Percentiles rank a stretch among this genome's conserved stretches.
Evolutionary conservation across 1,140 invertebrate species (phyloP).

Genomic region (Parasteatoda tepidariorum): DNA sequence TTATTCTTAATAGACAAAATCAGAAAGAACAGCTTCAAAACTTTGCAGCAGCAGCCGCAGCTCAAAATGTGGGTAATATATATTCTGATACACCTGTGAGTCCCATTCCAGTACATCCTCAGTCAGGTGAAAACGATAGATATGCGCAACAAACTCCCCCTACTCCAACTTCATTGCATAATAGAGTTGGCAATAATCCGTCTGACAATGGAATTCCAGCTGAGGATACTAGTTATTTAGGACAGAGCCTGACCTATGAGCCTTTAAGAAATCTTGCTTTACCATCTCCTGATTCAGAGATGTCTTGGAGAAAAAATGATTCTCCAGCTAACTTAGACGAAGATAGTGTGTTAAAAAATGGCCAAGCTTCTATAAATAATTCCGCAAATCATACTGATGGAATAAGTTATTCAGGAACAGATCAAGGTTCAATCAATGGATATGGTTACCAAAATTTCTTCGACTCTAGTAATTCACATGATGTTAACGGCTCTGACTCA

Average conservation of each 20-base stretch:
- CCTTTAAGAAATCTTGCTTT: conserved; percentile 32
- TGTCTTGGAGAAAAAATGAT: conserved; percentile 30
- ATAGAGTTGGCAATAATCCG: conserved; percentile 18
- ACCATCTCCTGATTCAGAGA: conserved; percentile 34
- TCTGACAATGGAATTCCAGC: conserved; percentile 4
- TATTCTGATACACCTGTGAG: conserved; percentile 20
- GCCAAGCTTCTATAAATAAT: conserved; percentile 2
- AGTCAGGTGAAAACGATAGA: conserved; percentile 18
- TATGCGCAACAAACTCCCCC: conserved; percentile 15
- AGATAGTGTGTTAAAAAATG: background rate
- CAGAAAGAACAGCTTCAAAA: conserved; percentile 63
- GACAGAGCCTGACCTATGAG: conserved; percentile 41
- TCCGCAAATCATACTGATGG: background rate
- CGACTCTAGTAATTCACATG: conserved; percentile 4
- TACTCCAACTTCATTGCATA: conserved; percentile 14
- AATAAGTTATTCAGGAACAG: conserved; percentile 3
- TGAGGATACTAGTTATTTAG: conserved; percentile 19
- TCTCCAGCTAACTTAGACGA: background rate
- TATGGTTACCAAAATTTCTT: conserved; percentile 38
- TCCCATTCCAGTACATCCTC: background rate
- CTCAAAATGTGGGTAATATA: conserved; percentile 16
- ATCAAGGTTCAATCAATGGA: conserved; percentile 17
- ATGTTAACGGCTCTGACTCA: background rate
- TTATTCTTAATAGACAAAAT: conserved; percentile 63
- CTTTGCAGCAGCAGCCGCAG: background rate